Percentiles rank a stretch among this genome's conserved stretches.
These are phyloP conservation scores for Lateolabrax maculatus DNA, from an alignment of 2,797 vertebrate species.

Conservation along the genomic window DNA sequence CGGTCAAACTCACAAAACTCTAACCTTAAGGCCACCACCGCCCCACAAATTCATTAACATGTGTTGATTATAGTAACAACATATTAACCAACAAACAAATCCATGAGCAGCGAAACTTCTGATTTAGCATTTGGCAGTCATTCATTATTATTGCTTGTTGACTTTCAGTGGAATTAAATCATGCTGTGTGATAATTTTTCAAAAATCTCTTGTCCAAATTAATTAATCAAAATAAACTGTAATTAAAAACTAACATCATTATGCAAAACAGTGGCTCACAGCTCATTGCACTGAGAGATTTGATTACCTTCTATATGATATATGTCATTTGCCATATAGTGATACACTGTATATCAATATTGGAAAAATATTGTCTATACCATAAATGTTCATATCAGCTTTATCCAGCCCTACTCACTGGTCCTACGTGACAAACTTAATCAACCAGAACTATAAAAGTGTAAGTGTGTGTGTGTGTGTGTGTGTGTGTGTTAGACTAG, in stretches of 20 bases:
- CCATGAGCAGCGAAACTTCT: background rate
- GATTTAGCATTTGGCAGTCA: no score
- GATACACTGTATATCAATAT: background rate
- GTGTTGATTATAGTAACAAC: background rate
- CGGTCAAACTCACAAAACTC: background rate
- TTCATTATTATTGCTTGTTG: background rate
- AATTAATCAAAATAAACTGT: background rate
- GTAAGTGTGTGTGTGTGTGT: background rate
- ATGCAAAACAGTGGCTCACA: background rate
- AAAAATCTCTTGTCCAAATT: background rate
- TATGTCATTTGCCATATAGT: background rate
- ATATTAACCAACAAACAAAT: background rate
- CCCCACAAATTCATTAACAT: background rate
- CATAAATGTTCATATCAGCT: background rate
- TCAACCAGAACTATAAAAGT: background rate
- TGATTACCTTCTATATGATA: background rate
- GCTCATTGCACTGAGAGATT: background rate
- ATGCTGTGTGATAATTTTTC: background rate
- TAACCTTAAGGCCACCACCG: background rate
- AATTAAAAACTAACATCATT: background rate
- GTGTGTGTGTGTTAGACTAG: slow-evolving; percentile 65
- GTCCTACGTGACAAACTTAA: background rate
- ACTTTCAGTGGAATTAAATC: no score
- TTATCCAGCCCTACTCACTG: background rate
- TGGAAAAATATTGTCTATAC: background rate